phyloP scores from a whole-genome alignment of 2,113 vertebrate genomes.

The Prolemur simus region DNA sequence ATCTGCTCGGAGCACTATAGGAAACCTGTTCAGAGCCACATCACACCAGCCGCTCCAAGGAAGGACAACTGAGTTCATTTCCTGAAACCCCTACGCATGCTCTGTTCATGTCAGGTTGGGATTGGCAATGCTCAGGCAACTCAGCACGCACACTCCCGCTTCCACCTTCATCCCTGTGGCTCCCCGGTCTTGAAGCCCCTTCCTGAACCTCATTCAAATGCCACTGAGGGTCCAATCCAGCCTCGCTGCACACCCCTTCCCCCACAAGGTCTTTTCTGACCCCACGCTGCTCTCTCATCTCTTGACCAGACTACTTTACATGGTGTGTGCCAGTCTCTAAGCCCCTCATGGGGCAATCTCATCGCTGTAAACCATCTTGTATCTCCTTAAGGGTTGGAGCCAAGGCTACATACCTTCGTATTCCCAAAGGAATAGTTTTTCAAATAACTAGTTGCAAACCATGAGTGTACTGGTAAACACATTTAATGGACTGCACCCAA shows the following conservation, averaged over 20 bases:
- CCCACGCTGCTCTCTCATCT: accelerated
- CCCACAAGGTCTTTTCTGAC: neutral
- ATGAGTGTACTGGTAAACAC: neutral
- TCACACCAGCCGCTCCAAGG: neutral
- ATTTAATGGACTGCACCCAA: neutral
- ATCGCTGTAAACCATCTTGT: neutral
- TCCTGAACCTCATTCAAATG: neutral
- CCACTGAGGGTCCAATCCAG: neutral
- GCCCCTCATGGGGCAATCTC: neutral
- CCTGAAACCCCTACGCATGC: neutral
- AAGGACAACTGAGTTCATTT: neutral
- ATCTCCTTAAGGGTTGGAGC: neutral
- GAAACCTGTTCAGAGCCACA: slow-evolving; percentile 73
- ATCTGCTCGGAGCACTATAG: slow-evolving; percentile 73
- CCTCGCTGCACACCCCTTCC: neutral
- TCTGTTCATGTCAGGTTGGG: neutral
- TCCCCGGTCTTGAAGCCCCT: neutral
- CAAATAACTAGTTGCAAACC: neutral
- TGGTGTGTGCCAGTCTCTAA: neutral
- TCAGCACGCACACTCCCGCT: neutral
- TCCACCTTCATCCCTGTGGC: accelerated
- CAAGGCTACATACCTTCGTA: neutral
- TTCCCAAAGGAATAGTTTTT: neutral
- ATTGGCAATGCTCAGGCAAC: accelerated
- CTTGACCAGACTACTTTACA: neutral